Conservation (phyloP, 1,140 invertebrate species). For the Gonatopus flavifemur region DNA sequence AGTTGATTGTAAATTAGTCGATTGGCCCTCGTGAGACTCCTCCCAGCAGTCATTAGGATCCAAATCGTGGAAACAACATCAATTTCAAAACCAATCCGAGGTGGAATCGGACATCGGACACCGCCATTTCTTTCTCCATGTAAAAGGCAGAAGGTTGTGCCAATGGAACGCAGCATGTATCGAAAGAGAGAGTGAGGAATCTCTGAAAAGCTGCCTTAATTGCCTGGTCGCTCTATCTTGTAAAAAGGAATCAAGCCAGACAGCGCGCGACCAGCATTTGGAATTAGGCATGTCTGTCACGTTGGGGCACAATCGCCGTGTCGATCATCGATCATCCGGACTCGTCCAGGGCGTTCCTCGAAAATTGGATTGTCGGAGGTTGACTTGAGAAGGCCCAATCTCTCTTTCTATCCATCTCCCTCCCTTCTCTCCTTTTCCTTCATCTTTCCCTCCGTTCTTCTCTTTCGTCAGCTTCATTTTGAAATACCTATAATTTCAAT, state of each 20-base stretch:
- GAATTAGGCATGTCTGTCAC: slow-evolving; percentile 22
- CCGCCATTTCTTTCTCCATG: too few relatives aligned
- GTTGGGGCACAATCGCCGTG: slow-evolving; percentile 2
- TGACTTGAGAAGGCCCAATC: slow-evolving; percentile 4
- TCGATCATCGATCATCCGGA: slow-evolving; percentile 7
- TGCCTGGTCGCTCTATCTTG: slow-evolving; percentile 22
- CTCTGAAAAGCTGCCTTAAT: slow-evolving; percentile 40
- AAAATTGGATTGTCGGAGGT: slow-evolving; percentile 1
- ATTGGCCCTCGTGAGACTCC: slow-evolving; percentile 54
- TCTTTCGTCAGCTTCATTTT: slow-evolving; percentile 26
- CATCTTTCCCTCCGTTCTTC: slow-evolving; percentile 6
- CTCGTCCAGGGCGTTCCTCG: neutral
- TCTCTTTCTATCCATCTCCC: slow-evolving; percentile 21
- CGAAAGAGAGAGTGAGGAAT: slow-evolving; percentile 37
- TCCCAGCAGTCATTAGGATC: slow-evolving; percentile 56
- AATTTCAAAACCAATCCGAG: slow-evolving; percentile 54
- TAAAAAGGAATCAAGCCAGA: slow-evolving; percentile 5
- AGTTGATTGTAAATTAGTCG: slow-evolving; percentile 37
- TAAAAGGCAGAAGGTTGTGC: too few relatives aligned
- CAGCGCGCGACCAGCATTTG: slow-evolving; percentile 27
- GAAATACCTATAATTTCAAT: too few relatives aligned
- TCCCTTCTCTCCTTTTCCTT: slow-evolving; percentile 11
- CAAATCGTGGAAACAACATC: slow-evolving; percentile 55
- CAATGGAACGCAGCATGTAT: too few relatives aligned
- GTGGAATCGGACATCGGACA: slow-evolving; percentile 40